These are phyloP conservation scores for Progne subis DNA, from an alignment of 2,113 vertebrate species.

Conservation along the genomic window DNA sequence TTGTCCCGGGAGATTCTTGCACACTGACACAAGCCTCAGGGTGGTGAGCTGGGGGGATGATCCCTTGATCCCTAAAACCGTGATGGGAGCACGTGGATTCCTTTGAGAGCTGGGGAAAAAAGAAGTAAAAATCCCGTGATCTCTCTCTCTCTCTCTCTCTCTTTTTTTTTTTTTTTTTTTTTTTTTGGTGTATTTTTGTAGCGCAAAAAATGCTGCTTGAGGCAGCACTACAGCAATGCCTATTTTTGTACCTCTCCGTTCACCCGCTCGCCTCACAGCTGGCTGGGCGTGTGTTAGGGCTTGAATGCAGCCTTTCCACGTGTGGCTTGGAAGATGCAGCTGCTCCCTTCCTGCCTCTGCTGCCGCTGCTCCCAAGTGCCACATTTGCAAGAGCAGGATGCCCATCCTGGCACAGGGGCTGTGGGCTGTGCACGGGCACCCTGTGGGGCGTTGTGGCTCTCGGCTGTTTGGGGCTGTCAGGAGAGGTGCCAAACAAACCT, in stretches of 20 bases:
- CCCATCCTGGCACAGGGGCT: not conserved
- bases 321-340: not conserved
- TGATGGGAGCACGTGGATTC: not conserved
- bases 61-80: not conserved
- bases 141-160: no score
- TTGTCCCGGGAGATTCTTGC: fast-evolving
- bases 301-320: not conserved
- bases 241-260: not conserved
- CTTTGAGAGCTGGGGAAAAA: not conserved
- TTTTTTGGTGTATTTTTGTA: not conserved
- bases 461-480: fast-evolving
- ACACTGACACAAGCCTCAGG: fast-evolving
- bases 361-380: not conserved
- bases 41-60: not conserved
- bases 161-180: no score
- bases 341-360: not conserved
- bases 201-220: not conserved
- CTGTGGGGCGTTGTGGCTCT: not conserved
- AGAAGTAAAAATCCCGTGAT: not conserved
- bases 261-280: not conserved
- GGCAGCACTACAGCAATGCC: not conserved
- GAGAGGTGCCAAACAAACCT: not conserved
- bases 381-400: not conserved
- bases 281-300: not conserved
- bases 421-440: fast-evolving